A percentile compares a stretch with the other conserved stretches of the same genome.
Evolutionary conservation across 1,140 invertebrate species (phyloP).

Genomic region (Branchinecta lynchi): DNA sequence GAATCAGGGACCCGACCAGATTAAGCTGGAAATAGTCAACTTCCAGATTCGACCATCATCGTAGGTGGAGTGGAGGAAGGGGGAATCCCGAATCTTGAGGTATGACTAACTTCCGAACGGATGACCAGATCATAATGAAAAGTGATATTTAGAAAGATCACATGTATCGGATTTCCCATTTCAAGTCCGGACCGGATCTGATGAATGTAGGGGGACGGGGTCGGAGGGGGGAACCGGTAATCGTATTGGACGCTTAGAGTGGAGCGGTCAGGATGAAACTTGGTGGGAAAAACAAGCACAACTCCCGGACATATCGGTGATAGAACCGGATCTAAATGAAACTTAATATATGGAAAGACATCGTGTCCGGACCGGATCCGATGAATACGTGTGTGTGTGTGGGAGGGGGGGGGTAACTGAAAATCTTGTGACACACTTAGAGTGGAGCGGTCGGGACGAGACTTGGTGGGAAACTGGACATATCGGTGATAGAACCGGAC

Average conservation of each 20-base stretch:
- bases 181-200: conserved; percentile 3
- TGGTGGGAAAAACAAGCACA: not conserved
- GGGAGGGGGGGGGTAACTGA: not conserved
- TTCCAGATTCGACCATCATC: no score
- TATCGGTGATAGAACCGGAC: not conserved
- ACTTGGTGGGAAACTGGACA: not conserved
- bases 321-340: conserved; percentile 1
- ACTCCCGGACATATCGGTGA: not conserved
- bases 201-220: not conserved
- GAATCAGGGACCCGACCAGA: no score
- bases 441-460: conserved; percentile 3
- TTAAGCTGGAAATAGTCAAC: no score
- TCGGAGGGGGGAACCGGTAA: not conserved
- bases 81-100: no score
- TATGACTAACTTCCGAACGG: no score
- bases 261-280: conserved; percentile 5
- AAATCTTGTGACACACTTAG: not conserved
- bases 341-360: not conserved
- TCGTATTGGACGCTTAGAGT: not conserved
- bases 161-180: no score
- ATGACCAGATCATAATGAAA: no score
- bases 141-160: no score
- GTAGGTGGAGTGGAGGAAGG: no score
- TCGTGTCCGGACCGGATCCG: not conserved
- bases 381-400: no score